Percentiles rank a stretch among this genome's conserved stretches.
Conservation (phyloP, 2,888 invertebrate species). For the Phyto melanocephala region DNA sequence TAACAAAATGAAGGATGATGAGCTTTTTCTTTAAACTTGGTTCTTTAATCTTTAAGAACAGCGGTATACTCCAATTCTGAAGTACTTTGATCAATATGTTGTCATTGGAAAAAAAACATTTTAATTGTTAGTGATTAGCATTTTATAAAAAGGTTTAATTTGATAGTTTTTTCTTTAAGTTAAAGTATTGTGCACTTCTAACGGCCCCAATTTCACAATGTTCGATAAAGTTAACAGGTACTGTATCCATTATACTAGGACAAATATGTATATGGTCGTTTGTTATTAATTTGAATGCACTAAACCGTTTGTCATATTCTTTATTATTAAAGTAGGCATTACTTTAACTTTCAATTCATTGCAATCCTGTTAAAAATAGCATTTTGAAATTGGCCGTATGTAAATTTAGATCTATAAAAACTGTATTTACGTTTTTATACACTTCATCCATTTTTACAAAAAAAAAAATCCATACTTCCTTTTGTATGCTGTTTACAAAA, state of each 20-base stretch:
- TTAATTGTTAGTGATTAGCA: not conserved
- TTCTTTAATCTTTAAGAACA: not conserved
- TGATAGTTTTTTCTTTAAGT: not conserved
- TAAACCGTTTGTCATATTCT: too few species aligned
- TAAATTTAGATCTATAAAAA: not conserved
- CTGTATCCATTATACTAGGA: too few species aligned
- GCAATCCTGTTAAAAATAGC: too few species aligned
- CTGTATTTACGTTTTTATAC: not conserved
- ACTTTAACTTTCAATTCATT: too few species aligned
- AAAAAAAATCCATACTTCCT: too few species aligned
- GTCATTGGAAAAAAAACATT: not conserved
- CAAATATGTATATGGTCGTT: too few species aligned
- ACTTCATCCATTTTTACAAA: too few species aligned
- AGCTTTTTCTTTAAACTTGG: conserved; percentile 18
- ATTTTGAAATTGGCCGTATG: too few species aligned
- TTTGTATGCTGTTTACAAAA: too few species aligned
- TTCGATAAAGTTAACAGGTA: too few species aligned
- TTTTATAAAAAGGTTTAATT: not conserved
- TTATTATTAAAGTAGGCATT: too few species aligned
- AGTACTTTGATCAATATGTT: conserved; percentile 4
- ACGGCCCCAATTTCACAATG: not conserved
- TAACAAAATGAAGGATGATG: conserved; percentile 50
- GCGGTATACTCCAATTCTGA: not conserved
- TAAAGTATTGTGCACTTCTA: conserved; percentile 23
- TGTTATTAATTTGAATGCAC: too few species aligned